A percentile compares a stretch with the other conserved stretches of the same genome.
Conservation (phyloP, 2,113 vertebrate genomes). For the Gasterosteus aculeatus region DNA sequence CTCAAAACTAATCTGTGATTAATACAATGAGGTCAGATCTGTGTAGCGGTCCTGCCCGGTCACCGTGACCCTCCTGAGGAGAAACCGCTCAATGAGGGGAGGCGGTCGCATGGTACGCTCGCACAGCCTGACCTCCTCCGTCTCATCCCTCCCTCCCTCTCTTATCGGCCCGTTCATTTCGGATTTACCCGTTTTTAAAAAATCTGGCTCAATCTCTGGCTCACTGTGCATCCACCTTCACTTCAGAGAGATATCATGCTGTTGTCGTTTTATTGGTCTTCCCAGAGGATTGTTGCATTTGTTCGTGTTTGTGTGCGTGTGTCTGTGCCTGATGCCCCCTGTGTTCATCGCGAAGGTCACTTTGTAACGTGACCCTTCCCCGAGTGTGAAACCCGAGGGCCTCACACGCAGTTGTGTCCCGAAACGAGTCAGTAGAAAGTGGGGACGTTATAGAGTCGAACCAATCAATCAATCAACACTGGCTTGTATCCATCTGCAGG, state of each 20-base stretch:
- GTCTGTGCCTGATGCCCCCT: conserved; percentile 23
- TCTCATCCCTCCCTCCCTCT: conserved; percentile 31
- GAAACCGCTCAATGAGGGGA: conserved; percentile 40
- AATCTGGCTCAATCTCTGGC: conserved; percentile 58
- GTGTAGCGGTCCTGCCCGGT: conserved; percentile 38
- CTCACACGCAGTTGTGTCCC: not conserved
- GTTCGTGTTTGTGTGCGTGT: not conserved
- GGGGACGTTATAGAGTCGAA: not conserved
- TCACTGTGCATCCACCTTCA: conserved; percentile 41
- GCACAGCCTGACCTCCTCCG: conserved; percentile 56
- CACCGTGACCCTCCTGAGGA: conserved; percentile 22
- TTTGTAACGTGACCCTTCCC: conserved; percentile 27
- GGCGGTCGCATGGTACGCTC: conserved; percentile 53
- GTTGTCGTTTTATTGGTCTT: conserved; percentile 25
- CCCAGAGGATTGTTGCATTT: not conserved
- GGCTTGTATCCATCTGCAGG: not conserved
- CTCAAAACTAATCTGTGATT: conserved; percentile 15
- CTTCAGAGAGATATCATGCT: conserved; percentile 30
- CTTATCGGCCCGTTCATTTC: conserved; percentile 62
- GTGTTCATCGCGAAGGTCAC: conserved; percentile 46
- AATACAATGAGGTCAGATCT: conserved; percentile 26
- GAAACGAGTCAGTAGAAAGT: conserved; percentile 1
- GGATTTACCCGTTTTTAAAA: conserved; percentile 65
- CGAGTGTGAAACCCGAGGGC: not conserved
- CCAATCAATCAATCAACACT: not conserved